Evolutionary conservation across 2,797 vertebrate species (phyloP).

Genomic region (Gila robusta): DNA sequence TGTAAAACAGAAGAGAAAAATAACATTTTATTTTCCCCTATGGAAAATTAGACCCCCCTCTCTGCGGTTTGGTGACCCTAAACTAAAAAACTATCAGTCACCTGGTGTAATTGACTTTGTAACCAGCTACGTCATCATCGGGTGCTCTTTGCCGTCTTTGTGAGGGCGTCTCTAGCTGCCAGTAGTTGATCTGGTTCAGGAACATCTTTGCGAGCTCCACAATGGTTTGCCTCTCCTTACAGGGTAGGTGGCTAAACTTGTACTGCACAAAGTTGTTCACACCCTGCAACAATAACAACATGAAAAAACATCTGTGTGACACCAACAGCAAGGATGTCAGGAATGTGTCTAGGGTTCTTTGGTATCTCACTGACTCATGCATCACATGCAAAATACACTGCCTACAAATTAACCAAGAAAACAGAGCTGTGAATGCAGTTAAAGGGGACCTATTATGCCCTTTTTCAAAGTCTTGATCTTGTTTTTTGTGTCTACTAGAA

Average conservation of each 20-base stretch:
- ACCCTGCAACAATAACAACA: slow-evolving; percentile 78
- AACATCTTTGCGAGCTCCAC: slow-evolving; percentile 98
- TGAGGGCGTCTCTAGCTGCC: slow-evolving; percentile 97
- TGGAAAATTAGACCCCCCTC: background rate
- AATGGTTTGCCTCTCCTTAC: slow-evolving; percentile 96
- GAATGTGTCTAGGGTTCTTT: slow-evolving; percentile 9
- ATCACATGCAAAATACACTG: background rate
- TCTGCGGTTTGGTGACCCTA: background rate
- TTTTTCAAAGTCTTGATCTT: background rate
- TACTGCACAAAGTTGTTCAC: slow-evolving; percentile 99
- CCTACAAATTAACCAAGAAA: background rate
- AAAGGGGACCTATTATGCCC: background rate
- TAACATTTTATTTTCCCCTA: background rate
- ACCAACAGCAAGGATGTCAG: background rate
- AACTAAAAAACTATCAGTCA: slow-evolving; percentile 66
- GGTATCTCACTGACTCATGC: background rate
- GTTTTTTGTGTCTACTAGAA: background rate
- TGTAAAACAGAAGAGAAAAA: background rate
- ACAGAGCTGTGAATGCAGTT: background rate
- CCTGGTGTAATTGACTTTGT: slow-evolving; percentile 99
- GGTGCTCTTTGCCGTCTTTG: slow-evolving; percentile 89
- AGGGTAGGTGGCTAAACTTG: slow-evolving; percentile 97
- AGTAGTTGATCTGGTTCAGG: slow-evolving; percentile 98
- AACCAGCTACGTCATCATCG: slow-evolving; percentile 90
- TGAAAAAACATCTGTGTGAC: background rate